Percentiles rank a stretch among this genome's conserved stretches.
phyloP scores from a whole-genome alignment of 2,797 vertebrate genomes.

The Anolis apletophallus region DNA sequence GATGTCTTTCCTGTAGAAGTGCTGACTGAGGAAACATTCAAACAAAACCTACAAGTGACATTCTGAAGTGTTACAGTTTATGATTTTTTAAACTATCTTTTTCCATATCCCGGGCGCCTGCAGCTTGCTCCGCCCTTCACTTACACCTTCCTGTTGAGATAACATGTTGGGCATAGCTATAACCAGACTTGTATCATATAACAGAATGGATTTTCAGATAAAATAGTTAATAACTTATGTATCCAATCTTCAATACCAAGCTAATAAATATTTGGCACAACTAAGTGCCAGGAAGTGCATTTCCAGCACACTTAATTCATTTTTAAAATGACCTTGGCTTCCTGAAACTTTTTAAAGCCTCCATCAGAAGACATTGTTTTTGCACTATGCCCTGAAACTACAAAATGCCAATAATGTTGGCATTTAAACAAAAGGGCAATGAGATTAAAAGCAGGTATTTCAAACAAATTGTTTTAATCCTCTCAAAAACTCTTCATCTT shows the following conservation, averaged over 20 bases:
- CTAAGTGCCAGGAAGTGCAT: background rate
- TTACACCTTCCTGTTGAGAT: no score
- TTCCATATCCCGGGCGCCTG: no score
- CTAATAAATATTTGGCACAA: background rate
- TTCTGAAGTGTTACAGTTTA: background rate
- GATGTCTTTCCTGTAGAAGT: background rate
- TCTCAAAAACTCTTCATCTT: background rate
- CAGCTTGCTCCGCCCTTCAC: no score
- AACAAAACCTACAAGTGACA: background rate
- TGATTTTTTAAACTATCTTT: no score
- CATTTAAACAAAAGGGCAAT: background rate
- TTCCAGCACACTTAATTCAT: background rate
- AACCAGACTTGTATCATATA: background rate
- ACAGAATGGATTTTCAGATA: background rate
- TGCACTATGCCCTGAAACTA: background rate
- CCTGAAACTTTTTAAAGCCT: slow-evolving; percentile 4
- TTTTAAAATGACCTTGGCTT: background rate
- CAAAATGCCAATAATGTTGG: background rate
- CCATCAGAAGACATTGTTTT: background rate
- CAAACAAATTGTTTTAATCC: background rate
- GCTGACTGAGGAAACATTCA: background rate
- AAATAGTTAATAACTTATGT: background rate
- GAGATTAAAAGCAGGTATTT: background rate
- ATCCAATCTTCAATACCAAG: background rate
- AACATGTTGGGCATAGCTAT: background rate